Evolutionary conservation across 92 coral and sea anemone genomes (phyloP).

Genomic region (Bergia sp.): DNA sequence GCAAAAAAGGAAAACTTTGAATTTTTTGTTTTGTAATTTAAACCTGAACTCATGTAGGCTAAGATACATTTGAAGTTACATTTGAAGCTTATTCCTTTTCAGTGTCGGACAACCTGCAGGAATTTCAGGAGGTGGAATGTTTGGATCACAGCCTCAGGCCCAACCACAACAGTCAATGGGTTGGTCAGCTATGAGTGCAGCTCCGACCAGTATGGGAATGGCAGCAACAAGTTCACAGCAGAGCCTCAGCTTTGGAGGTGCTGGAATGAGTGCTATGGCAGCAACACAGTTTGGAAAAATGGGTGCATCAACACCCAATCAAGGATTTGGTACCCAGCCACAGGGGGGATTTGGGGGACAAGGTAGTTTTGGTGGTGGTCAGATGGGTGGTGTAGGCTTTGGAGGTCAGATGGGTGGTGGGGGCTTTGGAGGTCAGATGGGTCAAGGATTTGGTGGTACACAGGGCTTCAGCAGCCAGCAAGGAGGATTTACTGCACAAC

Average conservation of each 20-base stretch:
- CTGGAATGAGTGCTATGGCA: constrained; percentile 97
- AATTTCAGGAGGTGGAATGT: constrained; percentile 38
- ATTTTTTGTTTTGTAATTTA: too few species aligned
- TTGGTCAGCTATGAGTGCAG: constrained; percentile 64
- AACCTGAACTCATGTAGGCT: too few species aligned
- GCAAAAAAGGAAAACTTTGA: too few species aligned
- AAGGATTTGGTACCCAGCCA: constrained; percentile 44
- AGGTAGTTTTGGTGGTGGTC: constrained; percentile 59
- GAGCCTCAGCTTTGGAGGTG: constrained; percentile 88
- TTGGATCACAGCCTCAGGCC: constrained; percentile 49
- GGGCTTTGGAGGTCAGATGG: constrained; percentile 47
- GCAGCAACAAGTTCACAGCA: constrained; percentile 70
- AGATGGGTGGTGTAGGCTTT: constrained; percentile 58
- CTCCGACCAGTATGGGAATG: constrained; percentile 65
- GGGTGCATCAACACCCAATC: constrained; percentile 70
- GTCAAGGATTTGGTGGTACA: constrained; percentile 53
- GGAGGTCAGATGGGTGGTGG: constrained; percentile 70
- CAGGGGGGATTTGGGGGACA: constrained; percentile 72
- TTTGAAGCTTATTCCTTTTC: not conserved
- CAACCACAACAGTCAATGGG: constrained; percentile 63
- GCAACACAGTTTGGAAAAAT: constrained; percentile 92
- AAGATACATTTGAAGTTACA: too few species aligned
- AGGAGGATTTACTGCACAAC: constrained; percentile 18
- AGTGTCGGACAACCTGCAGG: constrained; percentile 26
- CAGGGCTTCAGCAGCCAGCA: constrained; percentile 40